A percentile compares a stretch with the other conserved stretches of the same genome.
Evolutionary conservation across 2,113 vertebrate species (phyloP).

Genomic region (Leucosticte australis): DNA sequence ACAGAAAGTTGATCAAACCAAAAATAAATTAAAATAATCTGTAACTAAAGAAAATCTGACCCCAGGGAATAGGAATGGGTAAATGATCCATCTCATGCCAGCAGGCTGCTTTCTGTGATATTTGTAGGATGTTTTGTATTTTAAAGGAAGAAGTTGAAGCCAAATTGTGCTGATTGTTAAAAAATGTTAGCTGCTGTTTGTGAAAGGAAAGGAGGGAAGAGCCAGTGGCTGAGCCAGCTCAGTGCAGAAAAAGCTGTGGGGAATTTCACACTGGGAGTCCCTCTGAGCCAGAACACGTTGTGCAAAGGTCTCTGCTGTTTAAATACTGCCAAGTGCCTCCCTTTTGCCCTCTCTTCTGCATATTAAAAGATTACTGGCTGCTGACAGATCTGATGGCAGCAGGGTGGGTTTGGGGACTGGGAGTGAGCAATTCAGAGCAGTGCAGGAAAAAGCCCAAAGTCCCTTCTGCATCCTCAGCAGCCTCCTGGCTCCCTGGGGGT

Average conservation of each 20-base stretch:
- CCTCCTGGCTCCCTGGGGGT: accelerated
- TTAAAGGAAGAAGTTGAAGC: not conserved
- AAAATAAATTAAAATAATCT: not conserved
- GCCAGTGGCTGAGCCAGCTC: not conserved
- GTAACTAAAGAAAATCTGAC: not conserved
- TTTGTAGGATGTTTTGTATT: not conserved
- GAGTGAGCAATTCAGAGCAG: accelerated
- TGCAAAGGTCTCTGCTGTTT: not conserved
- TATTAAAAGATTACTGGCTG: accelerated
- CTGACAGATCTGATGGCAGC: not conserved
- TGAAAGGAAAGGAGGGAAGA: not conserved
- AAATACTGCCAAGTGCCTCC: not conserved
- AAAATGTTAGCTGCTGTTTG: not conserved
- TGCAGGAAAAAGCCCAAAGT: accelerated
- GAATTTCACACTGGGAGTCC: not conserved
- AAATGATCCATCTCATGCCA: not conserved
- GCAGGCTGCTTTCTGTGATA: not conserved
- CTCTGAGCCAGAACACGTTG: not conserved
- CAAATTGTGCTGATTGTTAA: not conserved
- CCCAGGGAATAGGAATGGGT: not conserved
- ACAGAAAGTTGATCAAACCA: not conserved
- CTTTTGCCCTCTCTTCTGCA: not conserved
- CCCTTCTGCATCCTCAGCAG: not conserved
- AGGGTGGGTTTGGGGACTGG: accelerated
- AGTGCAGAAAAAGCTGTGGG: accelerated